Percentiles rank a stretch among this genome's conserved stretches.
phyloP scores from a whole-genome alignment of 2,888 invertebrate species.

The Megalurothrips usitatus region DNA sequence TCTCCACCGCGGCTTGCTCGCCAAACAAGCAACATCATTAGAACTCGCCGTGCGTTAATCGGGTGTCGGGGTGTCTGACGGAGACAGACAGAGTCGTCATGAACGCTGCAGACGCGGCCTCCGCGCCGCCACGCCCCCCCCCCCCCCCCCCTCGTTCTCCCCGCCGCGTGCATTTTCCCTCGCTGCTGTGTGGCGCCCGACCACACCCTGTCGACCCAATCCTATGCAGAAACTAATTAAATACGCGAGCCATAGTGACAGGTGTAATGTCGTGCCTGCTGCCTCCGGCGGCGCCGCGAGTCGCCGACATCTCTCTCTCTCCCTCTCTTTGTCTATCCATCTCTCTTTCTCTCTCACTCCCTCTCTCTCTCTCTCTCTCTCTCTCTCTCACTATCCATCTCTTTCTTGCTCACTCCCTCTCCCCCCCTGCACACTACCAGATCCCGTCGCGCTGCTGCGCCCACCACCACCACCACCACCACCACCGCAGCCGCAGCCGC shows the following conservation, averaged over 20 bases:
- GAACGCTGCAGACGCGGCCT: too few species aligned
- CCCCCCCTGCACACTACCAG: background rate
- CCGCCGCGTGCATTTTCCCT: too few species aligned
- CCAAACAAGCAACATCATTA: conserved; percentile 25
- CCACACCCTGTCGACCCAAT: too few species aligned
- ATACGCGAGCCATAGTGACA: too few species aligned
- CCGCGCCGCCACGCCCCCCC: too few species aligned
- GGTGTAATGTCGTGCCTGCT: background rate
- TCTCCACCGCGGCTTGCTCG: background rate
- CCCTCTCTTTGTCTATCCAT: background rate
- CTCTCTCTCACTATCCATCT: background rate
- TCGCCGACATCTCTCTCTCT: background rate
- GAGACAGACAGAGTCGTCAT: conserved; percentile 31
- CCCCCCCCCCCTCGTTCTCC: too few species aligned
- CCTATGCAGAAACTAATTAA: too few species aligned
- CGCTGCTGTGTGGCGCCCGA: background rate
- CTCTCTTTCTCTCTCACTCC: background rate
- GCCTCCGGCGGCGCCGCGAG: background rate
- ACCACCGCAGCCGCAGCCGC: background rate
- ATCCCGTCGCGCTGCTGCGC: background rate
- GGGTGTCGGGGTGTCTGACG: conserved; percentile 34
- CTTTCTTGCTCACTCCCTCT: background rate
- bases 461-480: background rate
- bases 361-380: conserved; percentile 15
- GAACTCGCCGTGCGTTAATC: conserved; percentile 12